phyloP scores from a whole-genome alignment of 2,113 vertebrate genomes.

The Dipodomys spectabilis region DNA sequence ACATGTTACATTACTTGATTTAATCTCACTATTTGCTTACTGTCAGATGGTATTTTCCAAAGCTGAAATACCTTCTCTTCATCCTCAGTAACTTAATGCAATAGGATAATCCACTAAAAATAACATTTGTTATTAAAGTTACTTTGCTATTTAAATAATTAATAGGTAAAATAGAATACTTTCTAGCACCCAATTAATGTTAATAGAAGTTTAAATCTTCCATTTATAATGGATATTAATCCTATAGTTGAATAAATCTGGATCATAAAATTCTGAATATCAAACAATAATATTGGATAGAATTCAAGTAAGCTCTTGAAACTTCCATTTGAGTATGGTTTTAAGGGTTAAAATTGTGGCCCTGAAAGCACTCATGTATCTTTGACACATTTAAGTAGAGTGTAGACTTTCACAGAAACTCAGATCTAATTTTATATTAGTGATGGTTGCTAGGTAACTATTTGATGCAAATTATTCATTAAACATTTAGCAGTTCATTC shows the following conservation, averaged over 20 bases:
- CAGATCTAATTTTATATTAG: slow-evolving; percentile 69
- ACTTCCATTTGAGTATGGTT: neutral
- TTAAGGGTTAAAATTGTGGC: slow-evolving; percentile 53
- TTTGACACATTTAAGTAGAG: slow-evolving; percentile 48
- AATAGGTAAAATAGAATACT: neutral
- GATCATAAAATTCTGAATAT: slow-evolving; percentile 17
- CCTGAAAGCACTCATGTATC: neutral
- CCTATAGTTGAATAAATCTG: neutral
- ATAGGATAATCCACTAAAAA: neutral
- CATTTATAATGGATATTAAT: neutral
- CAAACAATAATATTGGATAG: neutral
- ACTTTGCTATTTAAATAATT: neutral
- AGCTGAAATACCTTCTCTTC: slow-evolving; percentile 3
- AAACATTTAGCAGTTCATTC: slow-evolving; percentile 60
- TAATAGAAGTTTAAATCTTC: neutral
- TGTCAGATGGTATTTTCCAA: slow-evolving; percentile 2
- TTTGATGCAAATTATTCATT: slow-evolving; percentile 75
- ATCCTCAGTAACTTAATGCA: neutral
- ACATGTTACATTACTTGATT: neutral
- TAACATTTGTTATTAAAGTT: neutral
- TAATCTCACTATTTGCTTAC: neutral
- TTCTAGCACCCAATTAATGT: neutral
- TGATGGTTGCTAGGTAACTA: slow-evolving; percentile 77
- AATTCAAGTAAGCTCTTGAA: neutral
- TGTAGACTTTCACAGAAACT: slow-evolving; percentile 62